Evolutionary conservation across 2,797 vertebrate species (phyloP).

Genomic region (Acanthurus lineatus): DNA sequence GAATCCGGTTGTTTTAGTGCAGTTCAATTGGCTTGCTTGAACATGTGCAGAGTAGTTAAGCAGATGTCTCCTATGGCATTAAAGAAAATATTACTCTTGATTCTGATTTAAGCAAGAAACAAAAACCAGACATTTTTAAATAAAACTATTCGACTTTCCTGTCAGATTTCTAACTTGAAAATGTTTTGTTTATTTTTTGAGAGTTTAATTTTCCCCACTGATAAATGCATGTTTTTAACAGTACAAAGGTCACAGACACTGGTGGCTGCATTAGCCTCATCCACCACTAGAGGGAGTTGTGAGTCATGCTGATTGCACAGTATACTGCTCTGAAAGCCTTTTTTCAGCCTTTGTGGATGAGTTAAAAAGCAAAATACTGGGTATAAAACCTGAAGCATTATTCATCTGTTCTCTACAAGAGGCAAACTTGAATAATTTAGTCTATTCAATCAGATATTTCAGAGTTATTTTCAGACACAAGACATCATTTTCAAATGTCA

Average conservation of each 20-base stretch:
- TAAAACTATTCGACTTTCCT: not conserved
- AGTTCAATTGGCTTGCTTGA: slow-evolving; percentile 16
- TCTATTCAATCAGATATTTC: not conserved
- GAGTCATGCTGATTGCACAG: slow-evolving; percentile 14
- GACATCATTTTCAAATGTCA: not conserved
- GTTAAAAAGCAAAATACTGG: not conserved
- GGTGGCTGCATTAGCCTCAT: slow-evolving; percentile 19
- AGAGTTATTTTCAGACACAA: not conserved
- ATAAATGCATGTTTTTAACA: not conserved
- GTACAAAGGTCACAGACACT: not conserved
- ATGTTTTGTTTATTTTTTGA: not conserved
- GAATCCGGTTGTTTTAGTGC: slow-evolving; percentile 20
- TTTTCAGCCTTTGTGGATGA: not conserved
- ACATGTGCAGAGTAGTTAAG: slow-evolving; percentile 29
- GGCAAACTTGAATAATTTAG: not conserved
- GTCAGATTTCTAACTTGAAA: not conserved
- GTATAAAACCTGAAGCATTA: not conserved
- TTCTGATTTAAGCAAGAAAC: not conserved
- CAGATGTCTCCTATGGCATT: slow-evolving; percentile 19
- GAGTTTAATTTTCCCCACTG: not conserved
- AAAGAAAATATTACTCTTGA: not conserved
- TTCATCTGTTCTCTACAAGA: not conserved
- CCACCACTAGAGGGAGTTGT: slow-evolving; percentile 55
- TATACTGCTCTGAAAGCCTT: not conserved
- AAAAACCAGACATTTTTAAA: not conserved